These are phyloP conservation scores for Tribolium madens DNA, from an alignment of 1,140 invertebrate species.

Conservation along the genomic window DNA sequence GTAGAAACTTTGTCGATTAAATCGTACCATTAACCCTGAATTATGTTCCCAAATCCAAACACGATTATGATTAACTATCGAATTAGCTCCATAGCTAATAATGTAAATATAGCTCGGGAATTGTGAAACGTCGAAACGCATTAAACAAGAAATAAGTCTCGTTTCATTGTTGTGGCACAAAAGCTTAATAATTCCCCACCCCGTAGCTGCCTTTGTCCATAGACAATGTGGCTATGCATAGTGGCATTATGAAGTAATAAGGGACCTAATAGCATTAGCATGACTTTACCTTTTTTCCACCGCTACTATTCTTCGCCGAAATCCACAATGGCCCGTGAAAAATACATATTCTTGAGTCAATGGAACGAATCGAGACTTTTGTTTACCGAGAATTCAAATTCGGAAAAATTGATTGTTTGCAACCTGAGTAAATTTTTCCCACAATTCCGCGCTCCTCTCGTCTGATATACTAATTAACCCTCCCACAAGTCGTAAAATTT, in stretches of 20 bases:
- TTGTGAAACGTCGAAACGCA: slow-evolving; percentile 20
- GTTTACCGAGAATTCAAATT: slow-evolving; percentile 46
- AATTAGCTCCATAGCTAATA: slow-evolving; percentile 19
- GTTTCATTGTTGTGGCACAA: slow-evolving; percentile 29
- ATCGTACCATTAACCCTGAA: slow-evolving; percentile 1
- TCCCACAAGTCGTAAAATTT: slow-evolving; percentile 8
- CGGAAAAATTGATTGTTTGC: slow-evolving; percentile 5
- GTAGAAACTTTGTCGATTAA: neutral
- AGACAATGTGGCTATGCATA: slow-evolving; percentile 51
- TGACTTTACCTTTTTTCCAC: slow-evolving; percentile 55
- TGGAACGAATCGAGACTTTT: slow-evolving; percentile 39
- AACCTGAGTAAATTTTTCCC: neutral
- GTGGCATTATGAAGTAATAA: slow-evolving; percentile 54
- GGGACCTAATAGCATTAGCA: slow-evolving; percentile 58
- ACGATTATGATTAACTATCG: slow-evolving; percentile 17
- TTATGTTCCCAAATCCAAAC: neutral
- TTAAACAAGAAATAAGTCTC: slow-evolving; percentile 21
- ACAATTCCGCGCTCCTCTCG: too few relatives aligned
- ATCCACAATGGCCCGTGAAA: slow-evolving; percentile 52
- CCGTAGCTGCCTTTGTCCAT: slow-evolving; percentile 1
- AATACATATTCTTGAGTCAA: slow-evolving; percentile 45
- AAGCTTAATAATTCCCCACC: slow-evolving; percentile 29
- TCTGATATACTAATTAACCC: neutral
- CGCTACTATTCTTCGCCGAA: slow-evolving; percentile 43
- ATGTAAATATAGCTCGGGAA: neutral